phyloP scores from a whole-genome alignment of 2,797 vertebrate genomes.

The Scyliorhinus canicula region DNA sequence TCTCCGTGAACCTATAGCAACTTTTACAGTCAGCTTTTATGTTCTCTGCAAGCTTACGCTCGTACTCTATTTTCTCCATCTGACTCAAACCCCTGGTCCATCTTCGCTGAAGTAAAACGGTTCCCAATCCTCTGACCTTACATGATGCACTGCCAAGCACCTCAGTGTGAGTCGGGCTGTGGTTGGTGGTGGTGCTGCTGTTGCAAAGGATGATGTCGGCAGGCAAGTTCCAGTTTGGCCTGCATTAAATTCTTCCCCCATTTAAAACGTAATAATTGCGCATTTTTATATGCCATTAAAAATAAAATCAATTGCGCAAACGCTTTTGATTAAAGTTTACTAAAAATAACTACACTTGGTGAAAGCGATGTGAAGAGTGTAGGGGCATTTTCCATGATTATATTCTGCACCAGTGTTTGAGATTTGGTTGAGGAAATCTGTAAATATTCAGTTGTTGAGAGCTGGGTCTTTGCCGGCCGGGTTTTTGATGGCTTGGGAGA shows the following conservation, averaged over 20 bases:
- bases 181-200: constrained; percentile 3
- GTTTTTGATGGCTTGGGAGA: not conserved
- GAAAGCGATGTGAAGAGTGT: not conserved
- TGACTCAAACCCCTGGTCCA: too few species aligned
- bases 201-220: not conserved
- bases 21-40: too few species aligned
- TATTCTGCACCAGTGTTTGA: not conserved
- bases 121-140: too few species aligned
- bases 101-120: too few species aligned
- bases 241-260: not conserved
- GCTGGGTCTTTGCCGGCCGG: not conserved
- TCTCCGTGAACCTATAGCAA: too few species aligned
- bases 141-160: not conserved
- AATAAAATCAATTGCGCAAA: not conserved
- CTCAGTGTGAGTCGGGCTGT: not conserved
- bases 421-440: not conserved
- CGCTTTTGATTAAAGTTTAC: not conserved
- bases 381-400: not conserved
- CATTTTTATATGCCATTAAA: not conserved
- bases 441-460: not conserved
- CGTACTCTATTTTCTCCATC: too few species aligned
- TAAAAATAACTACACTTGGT: not conserved
- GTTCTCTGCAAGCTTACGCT: too few species aligned
- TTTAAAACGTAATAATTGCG: not conserved
- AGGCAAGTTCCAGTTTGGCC: not conserved